Evolutionary conservation across 2,888 invertebrate genomes (phyloP), one percentile per base, ranked within the genome.

Genomic region (Zootermopsis nevadensis): DNA sequence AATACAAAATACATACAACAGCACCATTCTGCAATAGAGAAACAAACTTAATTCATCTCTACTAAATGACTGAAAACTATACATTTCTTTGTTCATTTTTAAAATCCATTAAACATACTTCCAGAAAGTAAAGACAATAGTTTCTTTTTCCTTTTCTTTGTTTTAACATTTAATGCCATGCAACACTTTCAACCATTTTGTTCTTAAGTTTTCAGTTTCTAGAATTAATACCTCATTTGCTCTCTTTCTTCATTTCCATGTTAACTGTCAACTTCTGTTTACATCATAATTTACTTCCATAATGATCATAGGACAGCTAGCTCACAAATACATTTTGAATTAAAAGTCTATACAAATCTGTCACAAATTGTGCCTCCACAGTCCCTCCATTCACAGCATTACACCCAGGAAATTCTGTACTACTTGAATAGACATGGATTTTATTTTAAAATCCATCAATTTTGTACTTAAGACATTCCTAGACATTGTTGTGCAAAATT

Each of bases 21-120:
- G 79, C 79, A 79, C 79, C 79, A 79, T 66, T 79, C 31, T 79
- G 79, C 79, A 79, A 79, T 66, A 33, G 79, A 66, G n/a, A 66
- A 79, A 42, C 76, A 76, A 76, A 76, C 76, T 76, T 76, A 76
- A 76, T 76, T 42, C 27, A 42, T 76, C n/a, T 76, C 27, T 42
- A n/a, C 76, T n/a, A 60, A n/a, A 60, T 27, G n/a, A 27, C 60
- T 60, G 60, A 27, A 60, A 60, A 60, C 53, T n/a, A 48, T 19
- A 60, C 3, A 27, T 60, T 60, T 60, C 27, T 60, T 60, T 27
- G 24, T 60, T 48, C 60, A n/a, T 60, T 60, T 48, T 60, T 2
- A 60, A 55, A 55, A 7, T 60, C 27, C 60, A n/a, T 60, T 60
- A 27, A 60, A 60, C 69, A 31, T 69, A 69, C 12, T 74, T n/a